Conservation (phyloP, 1,140 invertebrate species). For the Phymorhynchus buccinoides region DNA sequence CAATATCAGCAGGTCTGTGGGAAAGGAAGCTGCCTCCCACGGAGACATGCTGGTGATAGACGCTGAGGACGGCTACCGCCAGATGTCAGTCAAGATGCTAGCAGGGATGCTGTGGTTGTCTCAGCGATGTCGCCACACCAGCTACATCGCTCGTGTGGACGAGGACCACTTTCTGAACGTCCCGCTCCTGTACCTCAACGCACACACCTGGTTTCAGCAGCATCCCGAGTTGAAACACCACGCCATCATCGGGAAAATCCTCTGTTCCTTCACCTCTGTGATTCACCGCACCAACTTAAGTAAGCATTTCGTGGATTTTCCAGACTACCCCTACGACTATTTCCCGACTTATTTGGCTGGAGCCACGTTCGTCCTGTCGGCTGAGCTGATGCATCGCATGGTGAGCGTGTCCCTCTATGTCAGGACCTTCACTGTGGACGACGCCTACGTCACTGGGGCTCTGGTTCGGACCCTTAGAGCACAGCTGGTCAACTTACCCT, state of each 20-base stretch:
- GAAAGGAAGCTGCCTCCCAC: slow-evolving; percentile 40
- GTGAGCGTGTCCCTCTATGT: slow-evolving; percentile 53
- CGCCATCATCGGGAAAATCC: slow-evolving; percentile 24
- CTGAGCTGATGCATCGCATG: slow-evolving; percentile 54
- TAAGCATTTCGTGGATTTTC: neutral
- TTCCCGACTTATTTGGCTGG: slow-evolving; percentile 66
- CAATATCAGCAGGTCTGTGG: neutral
- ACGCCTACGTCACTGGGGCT: slow-evolving; percentile 69
- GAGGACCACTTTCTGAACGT: slow-evolving; percentile 89
- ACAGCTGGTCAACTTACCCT: slow-evolving; percentile 33
- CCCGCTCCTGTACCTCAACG: slow-evolving; percentile 61
- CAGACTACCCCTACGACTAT: slow-evolving; percentile 38
- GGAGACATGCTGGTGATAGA: slow-evolving; percentile 58
- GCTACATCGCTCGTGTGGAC: slow-evolving; percentile 88
- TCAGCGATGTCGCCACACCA: slow-evolving; percentile 76
- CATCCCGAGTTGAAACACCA: neutral
- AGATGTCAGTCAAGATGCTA: slow-evolving; percentile 76
- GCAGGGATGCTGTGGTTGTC: slow-evolving; percentile 87
- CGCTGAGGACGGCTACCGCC: slow-evolving; percentile 58
- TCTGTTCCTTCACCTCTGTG: neutral
- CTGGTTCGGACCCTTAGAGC: slow-evolving; percentile 26
- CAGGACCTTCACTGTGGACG: slow-evolving; percentile 65
- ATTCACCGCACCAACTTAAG: slow-evolving; percentile 30
- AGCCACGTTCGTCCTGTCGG: slow-evolving; percentile 68
- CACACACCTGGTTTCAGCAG: neutral